Evolutionary conservation across 2,888 invertebrate genomes (phyloP).

Genomic region (Ochropleura leucogaster): DNA sequence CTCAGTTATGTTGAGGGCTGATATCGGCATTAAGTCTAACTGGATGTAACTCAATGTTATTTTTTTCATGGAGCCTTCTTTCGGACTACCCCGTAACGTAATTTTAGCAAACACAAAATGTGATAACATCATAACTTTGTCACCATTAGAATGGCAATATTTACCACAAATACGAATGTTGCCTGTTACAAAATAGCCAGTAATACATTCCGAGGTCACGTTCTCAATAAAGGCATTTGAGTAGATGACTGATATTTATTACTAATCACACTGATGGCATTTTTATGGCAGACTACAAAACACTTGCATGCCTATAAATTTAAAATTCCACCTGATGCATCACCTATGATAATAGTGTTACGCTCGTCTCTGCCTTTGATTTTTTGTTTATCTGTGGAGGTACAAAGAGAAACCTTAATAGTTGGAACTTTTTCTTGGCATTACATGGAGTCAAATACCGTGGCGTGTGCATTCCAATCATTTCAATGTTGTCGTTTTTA

Average conservation of each 20-base stretch:
- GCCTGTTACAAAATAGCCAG: slow-evolving; percentile 60
- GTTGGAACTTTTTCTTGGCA: slow-evolving; percentile 22
- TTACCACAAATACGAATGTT: slow-evolving; percentile 42
- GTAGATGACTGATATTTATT: slow-evolving; percentile 65
- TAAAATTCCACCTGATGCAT: slow-evolving; percentile 27
- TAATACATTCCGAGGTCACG: slow-evolving; percentile 67
- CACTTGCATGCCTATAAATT: slow-evolving; percentile 38
- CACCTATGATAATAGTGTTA: slow-evolving; percentile 5
- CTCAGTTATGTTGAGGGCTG: not conserved
- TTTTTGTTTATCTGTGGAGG: slow-evolving; percentile 32
- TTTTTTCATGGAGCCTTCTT: not conserved
- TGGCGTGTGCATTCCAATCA: slow-evolving; percentile 32
- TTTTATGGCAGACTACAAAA: slow-evolving; percentile 58
- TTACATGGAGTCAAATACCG: slow-evolving; percentile 28
- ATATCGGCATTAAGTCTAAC: not conserved
- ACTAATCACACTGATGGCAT: slow-evolving; percentile 62
- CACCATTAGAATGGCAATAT: slow-evolving; percentile 29
- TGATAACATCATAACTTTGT: not conserved
- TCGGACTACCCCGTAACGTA: not conserved
- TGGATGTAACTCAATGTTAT: not conserved
- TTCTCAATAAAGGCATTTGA: slow-evolving; percentile 64
- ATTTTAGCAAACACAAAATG: not conserved
- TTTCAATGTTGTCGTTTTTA: slow-evolving; percentile 2
- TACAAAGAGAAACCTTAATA: slow-evolving; percentile 31
- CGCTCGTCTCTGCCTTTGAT: slow-evolving; percentile 16